Conservation (phyloP, 2,888 invertebrate species). For the Bursaphelenchus okinawaensis region DNA sequence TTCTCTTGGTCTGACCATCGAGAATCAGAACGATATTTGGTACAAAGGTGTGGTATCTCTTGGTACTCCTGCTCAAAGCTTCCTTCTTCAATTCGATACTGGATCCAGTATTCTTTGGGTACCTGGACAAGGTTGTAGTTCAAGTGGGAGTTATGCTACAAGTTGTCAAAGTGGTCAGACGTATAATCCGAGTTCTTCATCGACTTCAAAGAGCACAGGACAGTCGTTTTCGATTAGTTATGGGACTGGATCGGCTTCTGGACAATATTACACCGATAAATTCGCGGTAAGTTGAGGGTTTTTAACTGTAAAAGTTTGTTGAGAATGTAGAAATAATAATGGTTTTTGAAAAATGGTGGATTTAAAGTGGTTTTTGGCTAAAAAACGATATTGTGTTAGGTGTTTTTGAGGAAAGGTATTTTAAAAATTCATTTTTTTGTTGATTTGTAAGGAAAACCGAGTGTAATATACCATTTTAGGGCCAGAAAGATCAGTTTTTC, state of each 20-base stretch:
- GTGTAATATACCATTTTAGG: too few relatives aligned
- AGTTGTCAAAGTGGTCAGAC: neutral
- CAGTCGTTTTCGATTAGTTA: neutral
- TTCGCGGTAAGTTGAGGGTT: constrained; percentile 1
- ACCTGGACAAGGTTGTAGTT: constrained; percentile 4
- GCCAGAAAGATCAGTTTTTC: too few relatives aligned
- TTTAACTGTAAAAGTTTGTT: neutral
- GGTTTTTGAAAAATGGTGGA: too few relatives aligned
- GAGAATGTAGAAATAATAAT: neutral
- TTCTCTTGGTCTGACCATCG: neutral
- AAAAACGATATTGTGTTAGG: too few relatives aligned
- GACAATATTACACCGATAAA: constrained; percentile 1
- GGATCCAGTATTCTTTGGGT: constrained; percentile 7
- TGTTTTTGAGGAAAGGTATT: too few relatives aligned
- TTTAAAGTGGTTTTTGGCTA: too few relatives aligned
- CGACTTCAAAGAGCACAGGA: neutral
- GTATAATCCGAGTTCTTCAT: neutral
- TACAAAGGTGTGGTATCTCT: constrained; percentile 6
- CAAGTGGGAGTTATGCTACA: neutral
- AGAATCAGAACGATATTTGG: constrained; percentile 9
- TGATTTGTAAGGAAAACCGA: too few relatives aligned
- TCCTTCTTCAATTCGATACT: constrained; percentile 5
- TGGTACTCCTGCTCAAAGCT: constrained; percentile 8
- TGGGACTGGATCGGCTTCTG: constrained; percentile 6
- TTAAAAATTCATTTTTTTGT: too few relatives aligned